Conservation (phyloP, 2,113 vertebrate genomes). For the Nothocercus julius region DNA sequence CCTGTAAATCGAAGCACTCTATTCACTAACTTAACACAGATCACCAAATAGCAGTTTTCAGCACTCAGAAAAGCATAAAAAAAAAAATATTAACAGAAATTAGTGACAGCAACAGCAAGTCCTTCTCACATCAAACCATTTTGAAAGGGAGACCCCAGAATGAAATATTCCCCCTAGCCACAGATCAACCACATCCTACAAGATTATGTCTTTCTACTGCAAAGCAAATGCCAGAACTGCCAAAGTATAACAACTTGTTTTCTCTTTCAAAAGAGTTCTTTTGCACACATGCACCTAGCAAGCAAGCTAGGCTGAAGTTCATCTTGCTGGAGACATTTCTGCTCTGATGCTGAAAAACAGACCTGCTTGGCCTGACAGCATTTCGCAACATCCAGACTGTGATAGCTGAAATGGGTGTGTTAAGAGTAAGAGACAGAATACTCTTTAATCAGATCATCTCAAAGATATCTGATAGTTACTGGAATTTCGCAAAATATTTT, state of each 20-base stretch:
- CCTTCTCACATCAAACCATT: background rate
- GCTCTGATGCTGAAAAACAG: constrained; percentile 8
- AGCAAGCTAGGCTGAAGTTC: background rate
- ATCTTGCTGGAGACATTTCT: background rate
- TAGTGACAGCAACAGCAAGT: background rate
- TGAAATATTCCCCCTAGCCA: background rate
- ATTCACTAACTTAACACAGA: background rate
- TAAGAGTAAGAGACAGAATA: constrained; percentile 23
- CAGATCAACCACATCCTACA: background rate
- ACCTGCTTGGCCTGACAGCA: constrained; percentile 10
- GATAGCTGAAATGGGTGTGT: constrained; percentile 32
- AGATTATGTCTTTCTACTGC: background rate
- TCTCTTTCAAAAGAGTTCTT: background rate
- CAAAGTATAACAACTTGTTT: background rate
- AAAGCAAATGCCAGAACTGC: background rate
- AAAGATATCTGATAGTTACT: constrained; percentile 34
- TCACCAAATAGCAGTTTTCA: background rate
- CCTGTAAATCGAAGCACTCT: background rate
- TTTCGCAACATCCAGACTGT: background rate
- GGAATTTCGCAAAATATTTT: constrained; percentile 61
- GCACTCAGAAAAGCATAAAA: background rate
- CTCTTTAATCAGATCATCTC: constrained; percentile 6
- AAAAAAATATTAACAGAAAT: background rate
- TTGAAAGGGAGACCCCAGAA: background rate
- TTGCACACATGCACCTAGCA: background rate